These are phyloP conservation scores for Acanthornis magna DNA, from an alignment of 2,797 vertebrate genomes.

Conservation along the genomic window DNA sequence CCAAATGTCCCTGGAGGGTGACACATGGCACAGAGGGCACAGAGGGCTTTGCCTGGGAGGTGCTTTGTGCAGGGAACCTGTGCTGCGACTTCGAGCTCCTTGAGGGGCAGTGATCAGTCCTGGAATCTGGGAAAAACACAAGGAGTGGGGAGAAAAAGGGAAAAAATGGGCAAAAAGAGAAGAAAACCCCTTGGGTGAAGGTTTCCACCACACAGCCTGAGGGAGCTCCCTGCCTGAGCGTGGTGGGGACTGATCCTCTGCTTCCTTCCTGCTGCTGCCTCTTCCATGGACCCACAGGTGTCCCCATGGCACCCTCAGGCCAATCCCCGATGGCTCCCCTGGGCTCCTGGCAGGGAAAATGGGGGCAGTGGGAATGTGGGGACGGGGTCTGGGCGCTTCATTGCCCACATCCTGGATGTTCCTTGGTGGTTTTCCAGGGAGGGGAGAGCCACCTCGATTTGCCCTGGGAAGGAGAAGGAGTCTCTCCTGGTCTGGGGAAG, in stretches of 20 bases:
- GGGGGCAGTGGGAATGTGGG: not conserved
- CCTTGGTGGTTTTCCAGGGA: not conserved
- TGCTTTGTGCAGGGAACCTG: not conserved
- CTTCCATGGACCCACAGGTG: not conserved
- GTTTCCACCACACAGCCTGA: not conserved
- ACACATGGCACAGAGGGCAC: not conserved
- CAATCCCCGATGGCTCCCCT: rapidly evolving
- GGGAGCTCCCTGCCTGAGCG: rapidly evolving
- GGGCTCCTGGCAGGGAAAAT: no score
- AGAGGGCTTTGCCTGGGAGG: not conserved
- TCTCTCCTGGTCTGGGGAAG: not conserved
- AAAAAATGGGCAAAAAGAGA: not conserved
- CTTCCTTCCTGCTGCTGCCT: not conserved
- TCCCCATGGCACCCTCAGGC: not conserved
- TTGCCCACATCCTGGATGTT: rapidly evolving
- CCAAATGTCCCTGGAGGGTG: not conserved
- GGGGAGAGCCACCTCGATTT: not conserved
- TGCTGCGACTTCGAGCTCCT: rapidly evolving
- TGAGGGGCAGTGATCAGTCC: no score
- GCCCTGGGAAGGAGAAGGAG: not conserved
- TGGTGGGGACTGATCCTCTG: not conserved
- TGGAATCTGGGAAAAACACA: not conserved
- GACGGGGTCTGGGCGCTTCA: not conserved
- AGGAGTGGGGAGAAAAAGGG: not conserved
- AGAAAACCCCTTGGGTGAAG: not conserved